Percentiles rank a stretch among this genome's conserved stretches.
phyloP scores from a whole-genome alignment of 2,888 invertebrate species.

The Eudasyphora cyanicolor region DNA sequence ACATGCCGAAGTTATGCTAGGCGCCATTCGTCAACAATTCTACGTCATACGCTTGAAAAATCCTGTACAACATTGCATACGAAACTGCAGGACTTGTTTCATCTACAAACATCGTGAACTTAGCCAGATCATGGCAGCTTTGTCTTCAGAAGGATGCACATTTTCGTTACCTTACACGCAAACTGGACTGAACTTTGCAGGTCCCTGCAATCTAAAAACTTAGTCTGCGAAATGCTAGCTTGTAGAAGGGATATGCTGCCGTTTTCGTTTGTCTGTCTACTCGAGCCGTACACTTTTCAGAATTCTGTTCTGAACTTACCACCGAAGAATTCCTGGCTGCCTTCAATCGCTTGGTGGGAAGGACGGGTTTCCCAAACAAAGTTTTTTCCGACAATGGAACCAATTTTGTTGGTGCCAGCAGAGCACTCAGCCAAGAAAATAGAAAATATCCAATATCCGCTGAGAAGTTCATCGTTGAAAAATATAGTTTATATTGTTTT shows the following conservation, averaged over 20 bases:
- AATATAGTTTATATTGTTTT: too few species aligned
- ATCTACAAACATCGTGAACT: background rate
- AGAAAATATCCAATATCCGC: background rate
- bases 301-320: background rate
- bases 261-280: too few species aligned
- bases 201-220: too few species aligned
- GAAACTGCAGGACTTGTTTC: background rate
- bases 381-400: background rate
- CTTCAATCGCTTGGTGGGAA: background rate
- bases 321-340: background rate
- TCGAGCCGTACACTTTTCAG: too few species aligned
- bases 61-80: background rate
- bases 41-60: background rate
- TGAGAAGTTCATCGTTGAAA: too few species aligned
- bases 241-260: too few species aligned
- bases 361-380: background rate
- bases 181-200: too few species aligned
- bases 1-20: too few species aligned
- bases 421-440: background rate
- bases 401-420: background rate
- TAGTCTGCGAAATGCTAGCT: too few species aligned
- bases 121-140: background rate
- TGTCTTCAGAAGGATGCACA: background rate
- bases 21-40: background rate
- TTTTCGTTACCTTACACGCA: background rate